Evolutionary conservation across 2,888 invertebrate genomes (phyloP), one percentile per base, ranked within the genome.

Genomic region (Parasteatoda lunata): DNA sequence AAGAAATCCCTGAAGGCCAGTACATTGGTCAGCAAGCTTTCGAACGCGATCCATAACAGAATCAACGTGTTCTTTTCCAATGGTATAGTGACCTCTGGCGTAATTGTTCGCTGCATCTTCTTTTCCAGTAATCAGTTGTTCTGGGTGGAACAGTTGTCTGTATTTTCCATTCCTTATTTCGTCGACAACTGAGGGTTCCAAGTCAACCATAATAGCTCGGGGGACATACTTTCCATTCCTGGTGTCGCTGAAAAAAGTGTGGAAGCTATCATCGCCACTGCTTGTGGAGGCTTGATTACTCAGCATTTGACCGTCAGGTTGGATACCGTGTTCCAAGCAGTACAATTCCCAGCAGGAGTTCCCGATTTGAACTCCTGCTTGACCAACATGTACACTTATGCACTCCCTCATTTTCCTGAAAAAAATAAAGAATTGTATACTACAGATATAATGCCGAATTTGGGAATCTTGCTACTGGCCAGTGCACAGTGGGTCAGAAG

Each of bases 141-240:
- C 91, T 3, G 91, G 90, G 85, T 91, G 91, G 90, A 91, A 91
- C 65, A 92, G 90, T 84, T 91, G 89, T 80, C 90, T 90, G 91
- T 93, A 93, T 11, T 92, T 91, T 69, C 92, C 92, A n/a, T 91
- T 91, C 75, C 92, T 90, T 73, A 92, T 90, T 89, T 92, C 92
- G 85, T 92, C 96, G 75, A 97, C 95, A 72, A 97, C 97, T 71
- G 96, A 96, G 66, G 96, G 95, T 91, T 97, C 97, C 89, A 97
- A 93, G 91, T 97, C 97, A 78, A 97, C 95, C 94, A 97, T 96
- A 59, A 97, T 94, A 0, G 95, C 95, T 89, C 97, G 93, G 0
- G 97, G 97, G 73, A 97, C 97, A 93, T 96, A 96, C 92, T 97
- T 97, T 13, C 97, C 97, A 77, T 95, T 93, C 89, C 94, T 95